Conservation (phyloP, 1,140 invertebrate genomes). For the Melanaphis sacchari region DNA sequence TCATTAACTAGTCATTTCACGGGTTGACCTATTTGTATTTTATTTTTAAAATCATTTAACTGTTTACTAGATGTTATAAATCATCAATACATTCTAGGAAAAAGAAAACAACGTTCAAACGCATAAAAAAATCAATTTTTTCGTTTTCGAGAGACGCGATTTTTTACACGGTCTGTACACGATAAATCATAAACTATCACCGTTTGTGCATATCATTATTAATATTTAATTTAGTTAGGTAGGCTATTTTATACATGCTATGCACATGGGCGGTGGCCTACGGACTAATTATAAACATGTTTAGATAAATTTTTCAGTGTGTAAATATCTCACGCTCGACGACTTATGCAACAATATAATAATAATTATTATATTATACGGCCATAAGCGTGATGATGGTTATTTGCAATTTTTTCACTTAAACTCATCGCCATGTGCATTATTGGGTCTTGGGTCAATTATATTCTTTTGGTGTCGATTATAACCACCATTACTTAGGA, state of each 20-base stretch:
- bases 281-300: constrained; percentile 13
- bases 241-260: neutral
- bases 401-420: neutral
- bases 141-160: neutral
- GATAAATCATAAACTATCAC: neutral
- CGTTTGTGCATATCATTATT: neutral
- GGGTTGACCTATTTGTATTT: neutral
- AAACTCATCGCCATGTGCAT: too few species aligned
- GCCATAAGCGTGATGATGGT: neutral
- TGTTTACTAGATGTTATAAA: neutral
- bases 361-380: neutral
- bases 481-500: too few species aligned
- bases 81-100: neutral
- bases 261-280: neutral
- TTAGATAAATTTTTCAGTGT: neutral
- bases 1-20: neutral
- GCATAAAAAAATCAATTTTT: neutral
- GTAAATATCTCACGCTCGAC: neutral
- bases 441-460: too few species aligned
- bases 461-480: too few species aligned
- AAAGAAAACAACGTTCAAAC: neutral
- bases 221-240: constrained; percentile 11
- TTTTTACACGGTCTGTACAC: neutral
- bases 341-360: constrained; percentile 5
- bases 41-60: neutral